Evolutionary conservation across 1,140 invertebrate genomes (phyloP).

Genomic region (Drosophila murphyi): DNA sequence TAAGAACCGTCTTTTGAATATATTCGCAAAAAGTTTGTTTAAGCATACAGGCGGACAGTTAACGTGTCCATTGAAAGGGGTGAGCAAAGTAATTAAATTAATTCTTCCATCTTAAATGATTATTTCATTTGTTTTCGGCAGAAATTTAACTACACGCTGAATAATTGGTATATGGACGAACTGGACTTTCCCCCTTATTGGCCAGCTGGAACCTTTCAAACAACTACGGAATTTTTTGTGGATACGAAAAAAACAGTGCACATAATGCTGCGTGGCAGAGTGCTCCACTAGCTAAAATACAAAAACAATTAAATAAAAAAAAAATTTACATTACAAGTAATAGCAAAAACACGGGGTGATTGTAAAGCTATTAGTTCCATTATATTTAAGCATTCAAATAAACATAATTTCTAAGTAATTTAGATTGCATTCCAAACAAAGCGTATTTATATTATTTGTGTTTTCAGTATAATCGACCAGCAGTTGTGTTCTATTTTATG

Average conservation of each 20-base stretch:
- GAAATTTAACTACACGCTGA: slow-evolving; percentile 31
- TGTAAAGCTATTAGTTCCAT: not conserved
- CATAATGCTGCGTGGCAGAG: slow-evolving; percentile 17
- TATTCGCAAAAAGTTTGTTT: slow-evolving; percentile 28
- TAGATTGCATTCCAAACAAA: not conserved
- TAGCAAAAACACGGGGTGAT: not conserved
- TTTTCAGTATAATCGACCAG: too few species aligned
- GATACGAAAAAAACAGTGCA: slow-evolving; percentile 6
- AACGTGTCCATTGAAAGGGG: slow-evolving; percentile 53
- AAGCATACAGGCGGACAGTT: slow-evolving; percentile 9
- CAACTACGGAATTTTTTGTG: slow-evolving; percentile 13
- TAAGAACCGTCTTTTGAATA: slow-evolving; percentile 42
- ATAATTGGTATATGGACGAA: slow-evolving; percentile 36
- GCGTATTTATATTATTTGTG: not conserved
- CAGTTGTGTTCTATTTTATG: too few species aligned
- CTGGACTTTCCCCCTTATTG: slow-evolving; percentile 22
- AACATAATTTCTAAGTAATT: not conserved
- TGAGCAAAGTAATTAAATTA: slow-evolving; percentile 14
- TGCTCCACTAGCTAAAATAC: not conserved
- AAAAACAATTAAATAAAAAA: not conserved
- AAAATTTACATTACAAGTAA: not conserved
- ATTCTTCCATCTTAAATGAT: not conserved
- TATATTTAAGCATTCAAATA: slow-evolving; percentile 3
- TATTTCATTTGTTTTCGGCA: not conserved
- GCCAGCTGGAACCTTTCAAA: slow-evolving; percentile 26